Conservation (phyloP, 2,797 vertebrate species). For the Acrocephalus scirpaceus region DNA sequence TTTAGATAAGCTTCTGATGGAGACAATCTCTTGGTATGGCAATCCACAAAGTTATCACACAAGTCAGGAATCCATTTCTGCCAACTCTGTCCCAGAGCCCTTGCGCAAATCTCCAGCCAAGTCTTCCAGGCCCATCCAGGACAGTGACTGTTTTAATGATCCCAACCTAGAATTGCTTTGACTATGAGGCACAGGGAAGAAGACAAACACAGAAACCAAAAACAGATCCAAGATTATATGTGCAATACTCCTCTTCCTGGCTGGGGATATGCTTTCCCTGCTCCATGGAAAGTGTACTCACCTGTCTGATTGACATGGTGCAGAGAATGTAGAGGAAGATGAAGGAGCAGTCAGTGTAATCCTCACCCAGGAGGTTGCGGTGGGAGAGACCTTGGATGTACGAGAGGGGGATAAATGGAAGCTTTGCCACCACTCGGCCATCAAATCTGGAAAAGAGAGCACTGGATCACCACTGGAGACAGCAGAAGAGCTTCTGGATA, state of each 20-base stretch:
- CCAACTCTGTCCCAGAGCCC: neutral
- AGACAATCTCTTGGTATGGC: neutral
- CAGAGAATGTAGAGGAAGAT: slow-evolving; percentile 99
- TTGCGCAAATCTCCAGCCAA: neutral
- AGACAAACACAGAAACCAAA: neutral
- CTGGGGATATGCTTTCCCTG: neutral
- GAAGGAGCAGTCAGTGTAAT: slow-evolving; percentile 98
- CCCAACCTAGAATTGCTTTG: neutral
- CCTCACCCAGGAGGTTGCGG: slow-evolving; percentile 94
- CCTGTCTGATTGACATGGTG: slow-evolving; percentile 99
- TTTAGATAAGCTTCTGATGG: neutral
- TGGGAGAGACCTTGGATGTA: slow-evolving; percentile 98
- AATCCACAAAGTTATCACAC: neutral
- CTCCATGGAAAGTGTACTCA: slow-evolving; percentile 61
- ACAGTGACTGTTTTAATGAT: neutral
- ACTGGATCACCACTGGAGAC: neutral
- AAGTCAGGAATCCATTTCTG: neutral
- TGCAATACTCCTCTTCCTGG: neutral
- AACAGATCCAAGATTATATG: neutral
- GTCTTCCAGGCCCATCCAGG: neutral
- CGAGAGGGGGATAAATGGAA: slow-evolving; percentile 93
- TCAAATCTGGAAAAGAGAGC: slow-evolving; percentile 86
- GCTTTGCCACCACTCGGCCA: slow-evolving; percentile 94
- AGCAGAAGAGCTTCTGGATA: neutral
- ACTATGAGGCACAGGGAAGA: neutral